These are phyloP conservation scores for Dendrolimus houi DNA, from an alignment of 2,888 invertebrate genomes.

Conservation along the genomic window DNA sequence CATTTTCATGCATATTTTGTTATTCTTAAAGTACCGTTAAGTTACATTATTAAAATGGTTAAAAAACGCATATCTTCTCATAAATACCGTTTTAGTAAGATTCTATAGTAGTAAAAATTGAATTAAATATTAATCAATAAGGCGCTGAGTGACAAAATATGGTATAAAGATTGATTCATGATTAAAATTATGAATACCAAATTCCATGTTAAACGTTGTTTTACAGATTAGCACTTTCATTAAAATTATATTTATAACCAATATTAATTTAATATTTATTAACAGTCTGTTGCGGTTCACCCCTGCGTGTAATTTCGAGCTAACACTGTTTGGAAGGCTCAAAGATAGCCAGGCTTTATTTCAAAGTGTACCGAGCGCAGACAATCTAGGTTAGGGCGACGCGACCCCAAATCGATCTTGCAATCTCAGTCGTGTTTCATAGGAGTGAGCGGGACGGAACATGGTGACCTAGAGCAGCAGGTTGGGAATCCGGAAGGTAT, in stretches of 20 bases:
- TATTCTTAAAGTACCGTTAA: background rate
- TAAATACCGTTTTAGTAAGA: background rate
- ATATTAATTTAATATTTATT: constrained; percentile 3
- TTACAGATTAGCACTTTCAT: background rate
- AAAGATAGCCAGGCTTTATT: constrained; percentile 24
- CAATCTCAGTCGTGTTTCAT: constrained; percentile 42
- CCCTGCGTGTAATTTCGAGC: background rate
- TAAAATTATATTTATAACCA: too few species aligned
- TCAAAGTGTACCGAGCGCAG: constrained; percentile 52
- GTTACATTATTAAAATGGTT: background rate
- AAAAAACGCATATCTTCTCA: background rate
- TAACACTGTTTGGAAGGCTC: background rate
- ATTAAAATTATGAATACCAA: background rate
- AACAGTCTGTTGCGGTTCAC: background rate
- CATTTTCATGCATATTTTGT: background rate
- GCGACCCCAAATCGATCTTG: constrained; percentile 67
- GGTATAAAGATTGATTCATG: background rate
- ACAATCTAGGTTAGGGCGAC: constrained; percentile 72
- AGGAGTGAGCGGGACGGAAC: constrained; percentile 49
- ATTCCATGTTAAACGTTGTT: background rate
- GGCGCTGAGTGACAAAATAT: background rate
- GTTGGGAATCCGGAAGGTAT: constrained; percentile 75
- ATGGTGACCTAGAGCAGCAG: constrained; percentile 70
- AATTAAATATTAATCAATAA: background rate
- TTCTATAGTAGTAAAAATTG: background rate